Evolutionary conservation across 2,113 vertebrate genomes (phyloP).

Genomic region (Xenopus tropicalis): UCB_Xtro_10.0 CM004452.2:47148001-47148500

Average conservation of each 20-base stretch:
- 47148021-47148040: too few species aligned
- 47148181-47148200: not conserved
- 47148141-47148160: not conserved
- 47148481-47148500: constrained; percentile 30
- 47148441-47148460: constrained; percentile 7
- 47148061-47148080: too few species aligned
- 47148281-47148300: constrained; percentile 10
- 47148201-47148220: not conserved
- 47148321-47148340: constrained; percentile 24
- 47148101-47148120: too few species aligned
- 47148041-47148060: too few species aligned
- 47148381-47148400: not conserved
- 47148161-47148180: not conserved
- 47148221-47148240: not conserved
- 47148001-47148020: too few species aligned
- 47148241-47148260: not conserved
- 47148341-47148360: not conserved
- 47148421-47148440: constrained; percentile 5
- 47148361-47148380: constrained; percentile 30
- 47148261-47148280: constrained; percentile 12
- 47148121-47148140: too few species aligned
- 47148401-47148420: not conserved
- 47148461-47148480: constrained; percentile 7
- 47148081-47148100: too few species aligned
- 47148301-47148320: not conserved